These are phyloP conservation scores for Heterochromis multidens DNA, from an alignment of 2,113 vertebrate species.

Conservation along the genomic window DNA sequence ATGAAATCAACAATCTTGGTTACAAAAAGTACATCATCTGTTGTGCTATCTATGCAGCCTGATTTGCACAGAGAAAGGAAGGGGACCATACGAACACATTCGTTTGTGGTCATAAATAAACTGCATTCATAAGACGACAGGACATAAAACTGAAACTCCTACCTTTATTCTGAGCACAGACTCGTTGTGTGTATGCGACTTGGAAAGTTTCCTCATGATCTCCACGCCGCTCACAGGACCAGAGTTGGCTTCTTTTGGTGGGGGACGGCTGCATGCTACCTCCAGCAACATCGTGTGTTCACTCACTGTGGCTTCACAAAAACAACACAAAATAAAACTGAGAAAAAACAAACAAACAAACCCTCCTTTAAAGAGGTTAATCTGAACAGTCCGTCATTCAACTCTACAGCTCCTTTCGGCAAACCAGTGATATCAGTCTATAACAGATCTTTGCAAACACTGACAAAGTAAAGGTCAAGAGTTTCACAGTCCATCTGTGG, in stretches of 20 bases:
- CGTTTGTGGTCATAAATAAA: too few species aligned
- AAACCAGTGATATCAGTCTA: background rate
- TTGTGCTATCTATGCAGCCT: background rate
- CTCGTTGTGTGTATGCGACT: slow-evolving; percentile 91
- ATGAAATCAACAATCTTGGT: background rate
- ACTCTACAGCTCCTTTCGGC: background rate
- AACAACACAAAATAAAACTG: slow-evolving; percentile 52
- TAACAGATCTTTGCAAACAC: background rate
- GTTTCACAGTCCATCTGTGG: slow-evolving; percentile 9
- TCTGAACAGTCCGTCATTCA: background rate
- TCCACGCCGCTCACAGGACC: slow-evolving; percentile 93
- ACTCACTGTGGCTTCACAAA: slow-evolving; percentile 87
- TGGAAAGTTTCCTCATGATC: slow-evolving; percentile 97
- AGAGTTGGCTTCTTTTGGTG: slow-evolving; percentile 82
- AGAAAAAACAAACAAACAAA: background rate
- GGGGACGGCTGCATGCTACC: slow-evolving; percentile 84
- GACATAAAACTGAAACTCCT: background rate
- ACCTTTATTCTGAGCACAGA: slow-evolving; percentile 96
- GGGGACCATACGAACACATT: background rate
- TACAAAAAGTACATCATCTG: background rate
- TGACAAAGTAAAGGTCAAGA: background rate
- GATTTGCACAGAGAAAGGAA: background rate
- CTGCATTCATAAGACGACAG: background rate
- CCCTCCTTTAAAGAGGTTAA: background rate
- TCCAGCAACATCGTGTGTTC: slow-evolving; percentile 98